Conservation (phyloP, 92 coral and sea anemone genomes). For the Scolanthus callimorphus region DNA sequence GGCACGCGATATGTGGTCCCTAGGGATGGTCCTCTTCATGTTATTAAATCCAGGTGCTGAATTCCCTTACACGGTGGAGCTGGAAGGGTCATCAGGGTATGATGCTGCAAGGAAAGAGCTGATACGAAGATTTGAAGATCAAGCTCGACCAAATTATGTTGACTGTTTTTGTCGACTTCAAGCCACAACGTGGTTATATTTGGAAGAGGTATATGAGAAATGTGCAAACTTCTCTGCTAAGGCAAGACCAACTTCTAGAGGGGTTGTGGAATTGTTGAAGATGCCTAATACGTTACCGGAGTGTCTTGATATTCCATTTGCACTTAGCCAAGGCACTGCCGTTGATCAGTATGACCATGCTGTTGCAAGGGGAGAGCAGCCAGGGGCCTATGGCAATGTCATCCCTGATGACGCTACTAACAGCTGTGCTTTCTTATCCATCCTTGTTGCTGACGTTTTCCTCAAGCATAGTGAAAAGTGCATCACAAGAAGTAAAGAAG, state of each 20-base stretch:
- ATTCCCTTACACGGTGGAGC: conserved; percentile 32
- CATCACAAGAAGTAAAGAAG: conserved; percentile 9
- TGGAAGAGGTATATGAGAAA: conserved; percentile 10
- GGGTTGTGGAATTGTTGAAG: conserved; percentile 9
- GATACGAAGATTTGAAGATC: background rate
- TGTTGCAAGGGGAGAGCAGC: conserved; percentile 23
- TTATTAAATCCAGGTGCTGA: conserved; percentile 41
- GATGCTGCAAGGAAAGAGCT: conserved; percentile 26
- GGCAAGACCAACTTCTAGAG: conserved; percentile 5
- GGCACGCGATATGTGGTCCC: background rate
- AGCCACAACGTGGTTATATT: conserved; percentile 36
- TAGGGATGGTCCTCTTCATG: conserved; percentile 46
- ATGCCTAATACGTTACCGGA: conserved; percentile 3
- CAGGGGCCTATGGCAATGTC: background rate
- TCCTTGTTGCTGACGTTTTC: conserved; percentile 28
- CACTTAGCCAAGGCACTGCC: conserved; percentile 57
- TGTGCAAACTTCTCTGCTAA: conserved; percentile 29
- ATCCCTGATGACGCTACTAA: conserved; percentile 55
- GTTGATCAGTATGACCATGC: conserved; percentile 35
- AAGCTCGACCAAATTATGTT: conserved; percentile 16
- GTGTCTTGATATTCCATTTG: conserved; percentile 39
- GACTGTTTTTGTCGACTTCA: conserved; percentile 29
- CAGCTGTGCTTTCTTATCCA: conserved; percentile 36
- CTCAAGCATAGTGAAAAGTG: conserved; percentile 20
- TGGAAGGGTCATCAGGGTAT: conserved; percentile 9